Conservation (phyloP, 2,888 invertebrate genomes). For the Octodonta nipae region DNA sequence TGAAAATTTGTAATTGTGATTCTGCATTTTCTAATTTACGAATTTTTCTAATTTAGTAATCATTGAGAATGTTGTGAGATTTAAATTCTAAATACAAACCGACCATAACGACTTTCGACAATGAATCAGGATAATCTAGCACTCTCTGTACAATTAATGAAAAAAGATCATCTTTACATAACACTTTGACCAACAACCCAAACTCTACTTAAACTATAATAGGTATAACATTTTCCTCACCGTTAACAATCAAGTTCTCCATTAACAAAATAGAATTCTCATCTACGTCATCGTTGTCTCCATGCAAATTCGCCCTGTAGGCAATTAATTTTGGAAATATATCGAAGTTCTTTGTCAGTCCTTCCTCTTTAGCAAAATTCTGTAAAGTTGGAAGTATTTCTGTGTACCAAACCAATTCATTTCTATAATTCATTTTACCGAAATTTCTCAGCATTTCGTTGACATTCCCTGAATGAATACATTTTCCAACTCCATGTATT, state of each 20-base stretch:
- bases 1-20: no score
- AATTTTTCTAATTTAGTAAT: no score
- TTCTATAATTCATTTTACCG: background rate
- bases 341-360: background rate
- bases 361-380: background rate
- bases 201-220: no score
- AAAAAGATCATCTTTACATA: no score
- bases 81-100: no score
- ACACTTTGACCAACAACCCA: no score
- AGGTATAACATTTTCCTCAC: background rate
- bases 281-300: background rate
- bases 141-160: no score
- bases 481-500: background rate
- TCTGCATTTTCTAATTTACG: no score
- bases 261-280: background rate
- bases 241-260: background rate
- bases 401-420: background rate
- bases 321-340: background rate
- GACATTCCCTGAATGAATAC: slow-evolving; percentile 1
- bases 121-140: no score
- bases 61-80: no score
- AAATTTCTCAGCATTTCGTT: background rate
- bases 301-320: background rate
- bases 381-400: background rate
- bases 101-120: no score